Evolutionary conservation across 1,140 invertebrate species (phyloP), one percentile per base, ranked within the genome.

Genomic region (Lucilia sericata): DNA sequence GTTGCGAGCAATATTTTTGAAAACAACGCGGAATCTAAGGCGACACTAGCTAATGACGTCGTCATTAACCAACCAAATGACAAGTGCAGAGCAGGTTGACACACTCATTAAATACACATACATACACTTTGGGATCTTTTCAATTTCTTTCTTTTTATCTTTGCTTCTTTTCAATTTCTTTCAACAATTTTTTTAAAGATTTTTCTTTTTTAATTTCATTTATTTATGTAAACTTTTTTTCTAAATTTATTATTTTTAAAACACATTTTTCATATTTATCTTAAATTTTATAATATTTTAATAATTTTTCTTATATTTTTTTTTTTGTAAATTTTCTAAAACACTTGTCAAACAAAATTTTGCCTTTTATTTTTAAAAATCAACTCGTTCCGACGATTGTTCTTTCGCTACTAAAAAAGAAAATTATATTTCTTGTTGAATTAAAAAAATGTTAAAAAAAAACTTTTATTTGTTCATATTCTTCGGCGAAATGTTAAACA

Each of bases 21-120:
- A 55, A 55, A 55, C 13, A 55, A 55, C 13, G 51, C 51, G 51
- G 51, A 55, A 55, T 17, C 10, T 17, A 78, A 36, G 85, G 86
- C 85, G 84, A 86, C 86, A 83, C 84, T 84, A 74, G 30, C 51
- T 21, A 80, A 21, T 49, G 76, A 49, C 76, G 76, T 49, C 75
- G 75, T 75, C 34, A 36, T 78, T 78, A 78, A 82, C 80, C 47
- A 47, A 82, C 75, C 75, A 70, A 82, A 21, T 82, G 81, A 82
- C 51, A 60, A 70, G 76, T 80, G 76, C 76, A 80, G n/a, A 80
- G 76, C 76, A 80, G 76, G 76, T 80, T 80, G 76, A 80, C 76
- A 80, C 76, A 80, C 42, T 80, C 76, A 80, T 49, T 80, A 47
- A 80, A 19, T 84, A 36, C 84, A 80, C 81, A 47, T 85, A 74